These are phyloP conservation scores for Archilochus colubris DNA, from an alignment of 2,113 vertebrate genomes.

Conservation along the genomic window DNA sequence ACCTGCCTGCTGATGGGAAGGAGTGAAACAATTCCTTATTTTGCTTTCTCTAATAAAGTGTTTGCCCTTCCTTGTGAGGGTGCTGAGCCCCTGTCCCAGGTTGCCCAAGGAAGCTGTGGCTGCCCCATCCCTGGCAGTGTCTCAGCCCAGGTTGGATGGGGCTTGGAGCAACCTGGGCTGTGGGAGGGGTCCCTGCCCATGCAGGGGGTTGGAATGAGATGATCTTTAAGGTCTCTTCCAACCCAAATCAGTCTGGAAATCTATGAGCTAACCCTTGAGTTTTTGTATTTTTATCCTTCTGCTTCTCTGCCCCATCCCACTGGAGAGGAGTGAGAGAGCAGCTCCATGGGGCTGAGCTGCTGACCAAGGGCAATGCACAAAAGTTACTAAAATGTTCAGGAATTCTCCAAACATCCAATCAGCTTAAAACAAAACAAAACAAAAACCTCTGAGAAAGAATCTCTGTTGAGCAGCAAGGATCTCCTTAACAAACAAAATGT, in stretches of 20 bases:
- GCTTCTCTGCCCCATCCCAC: not conserved
- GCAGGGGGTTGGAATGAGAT: too few relatives aligned
- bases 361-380: not conserved
- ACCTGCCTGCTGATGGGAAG: not conserved
- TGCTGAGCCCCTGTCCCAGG: too few relatives aligned
- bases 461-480: not conserved
- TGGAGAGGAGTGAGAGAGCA: fast-evolving
- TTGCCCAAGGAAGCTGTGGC: too few relatives aligned
- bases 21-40: not conserved
- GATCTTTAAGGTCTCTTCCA: too few relatives aligned
- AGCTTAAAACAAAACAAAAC: not conserved
- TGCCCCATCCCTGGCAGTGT: too few relatives aligned
- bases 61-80: too few relatives aligned
- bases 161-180: too few relatives aligned
- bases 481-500: not conserved
- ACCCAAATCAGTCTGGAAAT: too few relatives aligned
- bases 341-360: not conserved
- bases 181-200: too few relatives aligned
- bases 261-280: too few relatives aligned
- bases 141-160: too few relatives aligned
- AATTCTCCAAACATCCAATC: not conserved
- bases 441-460: not conserved
- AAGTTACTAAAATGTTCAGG: not conserved
- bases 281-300: not conserved
- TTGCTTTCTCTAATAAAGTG: too few relatives aligned